These are phyloP conservation scores for Stenurella melanura DNA, from an alignment of 2,888 invertebrate genomes.

Conservation along the genomic window DNA sequence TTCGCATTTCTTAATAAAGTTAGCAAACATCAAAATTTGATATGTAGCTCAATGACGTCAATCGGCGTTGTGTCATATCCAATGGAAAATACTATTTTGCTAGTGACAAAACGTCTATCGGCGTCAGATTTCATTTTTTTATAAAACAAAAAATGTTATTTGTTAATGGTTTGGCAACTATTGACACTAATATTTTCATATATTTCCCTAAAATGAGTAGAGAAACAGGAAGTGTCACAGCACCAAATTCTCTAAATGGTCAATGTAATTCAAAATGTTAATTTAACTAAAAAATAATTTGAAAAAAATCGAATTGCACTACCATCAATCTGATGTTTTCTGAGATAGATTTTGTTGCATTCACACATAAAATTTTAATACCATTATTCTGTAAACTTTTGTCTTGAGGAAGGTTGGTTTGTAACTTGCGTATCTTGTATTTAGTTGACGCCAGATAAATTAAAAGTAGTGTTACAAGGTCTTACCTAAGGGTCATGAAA, in stretches of 20 bases:
- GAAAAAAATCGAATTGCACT: no score
- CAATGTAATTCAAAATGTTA: background rate
- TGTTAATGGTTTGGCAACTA: background rate
- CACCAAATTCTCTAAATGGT: background rate
- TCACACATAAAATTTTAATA: no score
- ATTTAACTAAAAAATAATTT: no score
- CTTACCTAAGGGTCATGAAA: no score
- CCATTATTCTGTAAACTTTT: no score
- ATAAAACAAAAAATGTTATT: background rate
- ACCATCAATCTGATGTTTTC: no score
- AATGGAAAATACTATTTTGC: conserved; percentile 5
- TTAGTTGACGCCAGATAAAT: no score
- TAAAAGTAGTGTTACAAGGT: no score
- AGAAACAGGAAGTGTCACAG: background rate
- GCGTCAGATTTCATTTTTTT: conserved; percentile 4
- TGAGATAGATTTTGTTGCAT: no score
- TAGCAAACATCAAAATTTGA: conserved; percentile 12
- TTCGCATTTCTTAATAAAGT: background rate
- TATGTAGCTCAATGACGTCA: conserved; percentile 5
- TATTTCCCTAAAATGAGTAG: background rate
- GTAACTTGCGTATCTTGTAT: no score
- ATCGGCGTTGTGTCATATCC: conserved; percentile 5
- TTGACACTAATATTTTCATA: background rate
- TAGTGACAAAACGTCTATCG: conserved; percentile 14
- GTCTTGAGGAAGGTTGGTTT: no score